Percentiles rank a stretch among this genome's conserved stretches.
Conservation (phyloP, 2,797 vertebrate species). For the Enteromius paludinosus region DNA sequence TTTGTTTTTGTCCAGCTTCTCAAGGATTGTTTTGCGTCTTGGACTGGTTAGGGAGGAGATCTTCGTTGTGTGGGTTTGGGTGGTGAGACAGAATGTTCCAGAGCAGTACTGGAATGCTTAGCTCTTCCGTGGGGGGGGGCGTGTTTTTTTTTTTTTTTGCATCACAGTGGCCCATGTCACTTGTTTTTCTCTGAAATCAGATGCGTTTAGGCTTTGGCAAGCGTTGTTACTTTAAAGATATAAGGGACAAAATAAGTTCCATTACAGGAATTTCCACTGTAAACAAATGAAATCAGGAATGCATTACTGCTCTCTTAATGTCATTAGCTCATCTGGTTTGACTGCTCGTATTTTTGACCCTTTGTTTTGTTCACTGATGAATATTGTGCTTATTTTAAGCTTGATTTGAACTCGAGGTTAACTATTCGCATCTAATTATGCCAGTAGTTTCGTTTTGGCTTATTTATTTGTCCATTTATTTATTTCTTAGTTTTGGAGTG, state of each 20-base stretch:
- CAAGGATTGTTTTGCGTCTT: constrained; percentile 23
- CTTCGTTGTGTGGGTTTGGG: constrained; percentile 46
- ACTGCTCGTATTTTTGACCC: constrained; percentile 6
- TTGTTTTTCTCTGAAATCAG: constrained; percentile 39
- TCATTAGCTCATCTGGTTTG: constrained; percentile 5
- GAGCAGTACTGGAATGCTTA: constrained; percentile 69
- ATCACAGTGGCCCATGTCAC: constrained; percentile 32
- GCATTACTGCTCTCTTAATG: constrained; percentile 1
- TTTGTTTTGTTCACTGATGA: not conserved
- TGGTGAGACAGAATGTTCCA: constrained; percentile 74
- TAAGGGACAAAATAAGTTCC: constrained; percentile 31
- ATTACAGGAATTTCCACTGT: constrained; percentile 28
- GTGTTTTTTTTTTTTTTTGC: not conserved
- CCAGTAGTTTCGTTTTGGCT: not conserved
- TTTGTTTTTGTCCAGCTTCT: constrained; percentile 11
- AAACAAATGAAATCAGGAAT: constrained; percentile 34
- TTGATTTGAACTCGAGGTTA: not conserved
- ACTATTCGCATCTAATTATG: not conserved
- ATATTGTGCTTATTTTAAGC: constrained; percentile 8
- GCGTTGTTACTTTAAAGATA: constrained; percentile 23
- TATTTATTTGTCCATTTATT: not conserved
- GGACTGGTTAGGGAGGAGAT: constrained; percentile 43
- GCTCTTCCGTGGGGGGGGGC: constrained; percentile 38
- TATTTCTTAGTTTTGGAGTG: not conserved
- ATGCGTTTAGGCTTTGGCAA: constrained; percentile 37